Percentiles rank a stretch among this genome's conserved stretches.
Conservation (phyloP, 2,888 invertebrate genomes). For the Plebejus melissa region DNA sequence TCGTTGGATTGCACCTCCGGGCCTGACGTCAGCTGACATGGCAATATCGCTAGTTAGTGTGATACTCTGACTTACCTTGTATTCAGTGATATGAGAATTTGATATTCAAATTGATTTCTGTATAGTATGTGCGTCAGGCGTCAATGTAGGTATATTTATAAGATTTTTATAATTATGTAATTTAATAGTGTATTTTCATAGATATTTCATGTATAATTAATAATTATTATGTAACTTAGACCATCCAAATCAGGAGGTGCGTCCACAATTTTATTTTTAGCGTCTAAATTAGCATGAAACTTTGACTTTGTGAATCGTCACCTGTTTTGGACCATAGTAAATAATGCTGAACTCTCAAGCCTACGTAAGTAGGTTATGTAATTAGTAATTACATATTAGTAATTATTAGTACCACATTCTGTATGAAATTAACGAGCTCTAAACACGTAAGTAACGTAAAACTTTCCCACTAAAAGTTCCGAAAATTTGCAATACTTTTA, state of each 20-base stretch:
- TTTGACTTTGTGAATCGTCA: background rate
- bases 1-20: constrained; percentile 69
- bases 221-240: too few relatives aligned
- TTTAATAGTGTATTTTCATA: background rate
- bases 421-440: background rate
- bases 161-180: background rate
- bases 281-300: background rate
- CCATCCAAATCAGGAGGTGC: too few relatives aligned
- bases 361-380: background rate
- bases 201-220: background rate
- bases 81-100: background rate
- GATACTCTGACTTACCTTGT: constrained; percentile 30
- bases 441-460: background rate
- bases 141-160: background rate
- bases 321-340: background rate
- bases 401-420: background rate
- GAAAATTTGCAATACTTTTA: background rate
- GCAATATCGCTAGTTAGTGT: constrained; percentile 31
- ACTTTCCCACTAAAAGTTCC: too few relatives aligned
- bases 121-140: background rate
- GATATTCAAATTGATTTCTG: constrained; percentile 15
- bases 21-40: constrained; percentile 68
- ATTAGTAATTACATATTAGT: too few relatives aligned
- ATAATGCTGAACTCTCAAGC: background rate
- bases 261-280: too few relatives aligned